A percentile compares a stretch with the other conserved stretches of the same genome.
Conservation (phyloP, 64 coral and sea anemone species). For the Pocillopora verrucosa region DNA sequence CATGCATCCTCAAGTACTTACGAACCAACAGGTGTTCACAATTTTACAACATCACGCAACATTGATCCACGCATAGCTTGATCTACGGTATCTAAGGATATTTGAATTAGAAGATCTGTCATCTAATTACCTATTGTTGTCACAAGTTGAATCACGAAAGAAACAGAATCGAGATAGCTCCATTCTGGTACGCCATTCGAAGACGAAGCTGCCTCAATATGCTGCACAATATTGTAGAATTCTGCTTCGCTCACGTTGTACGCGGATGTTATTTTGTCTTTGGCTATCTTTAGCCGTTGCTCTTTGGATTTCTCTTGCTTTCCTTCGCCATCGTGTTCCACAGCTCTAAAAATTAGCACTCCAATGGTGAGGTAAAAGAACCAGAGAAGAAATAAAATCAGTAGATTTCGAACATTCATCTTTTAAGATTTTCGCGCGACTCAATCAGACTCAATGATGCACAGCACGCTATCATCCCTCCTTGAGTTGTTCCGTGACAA, state of each 20-base stretch:
- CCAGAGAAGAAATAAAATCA: conserved; percentile 1
- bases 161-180: neutral
- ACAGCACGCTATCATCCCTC: too few relatives aligned
- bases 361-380: neutral
- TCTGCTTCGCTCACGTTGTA: conserved; percentile 16
- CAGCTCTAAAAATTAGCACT: conserved; percentile 15
- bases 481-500: too few relatives aligned
- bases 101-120: too few relatives aligned
- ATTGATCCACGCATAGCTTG: neutral
- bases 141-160: conserved; percentile 20
- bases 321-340: neutral
- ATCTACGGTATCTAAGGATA: neutral
- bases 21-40: too few relatives aligned
- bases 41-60: too few relatives aligned
- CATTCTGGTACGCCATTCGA: conserved; percentile 5
- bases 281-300: neutral
- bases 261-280: neutral
- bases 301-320: neutral
- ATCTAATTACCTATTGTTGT: conserved; percentile 24
- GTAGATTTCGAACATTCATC: neutral
- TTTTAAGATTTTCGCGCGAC: neutral
- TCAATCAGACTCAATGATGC: neutral
- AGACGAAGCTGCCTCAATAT: neutral
- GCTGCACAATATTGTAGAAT: conserved; percentile 15
- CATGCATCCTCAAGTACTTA: too few relatives aligned